Percentiles rank a stretch among this genome's conserved stretches.
Conservation (phyloP, 2,888 invertebrate genomes). For the Nezara viridula region DNA sequence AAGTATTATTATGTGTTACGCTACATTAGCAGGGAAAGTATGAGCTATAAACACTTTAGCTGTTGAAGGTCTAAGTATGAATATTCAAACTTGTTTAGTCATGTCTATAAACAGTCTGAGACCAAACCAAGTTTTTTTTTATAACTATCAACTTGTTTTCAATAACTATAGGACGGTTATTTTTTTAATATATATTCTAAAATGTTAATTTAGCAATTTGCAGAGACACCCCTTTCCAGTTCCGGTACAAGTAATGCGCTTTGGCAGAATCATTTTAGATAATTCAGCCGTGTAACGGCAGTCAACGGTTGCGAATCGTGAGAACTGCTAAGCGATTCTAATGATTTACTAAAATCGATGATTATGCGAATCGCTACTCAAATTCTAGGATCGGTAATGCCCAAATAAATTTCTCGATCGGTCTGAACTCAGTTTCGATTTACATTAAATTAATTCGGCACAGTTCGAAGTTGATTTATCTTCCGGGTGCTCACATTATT, state of each 20-base stretch:
- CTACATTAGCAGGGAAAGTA: too few species aligned
- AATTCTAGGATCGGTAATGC: background rate
- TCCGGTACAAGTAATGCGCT: background rate
- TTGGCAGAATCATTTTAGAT: background rate
- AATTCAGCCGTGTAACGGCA: background rate
- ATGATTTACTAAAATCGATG: background rate
- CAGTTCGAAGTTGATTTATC: too few species aligned
- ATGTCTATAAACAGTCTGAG: too few species aligned
- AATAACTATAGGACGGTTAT: too few species aligned
- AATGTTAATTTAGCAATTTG: background rate
- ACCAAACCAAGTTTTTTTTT: too few species aligned
- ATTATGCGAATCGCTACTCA: background rate
- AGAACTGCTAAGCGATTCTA: background rate
- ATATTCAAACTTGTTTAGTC: too few species aligned
- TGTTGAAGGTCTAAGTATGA: too few species aligned
- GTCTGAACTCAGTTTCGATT: background rate
- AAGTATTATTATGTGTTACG: too few species aligned
- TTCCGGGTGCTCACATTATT: too few species aligned
- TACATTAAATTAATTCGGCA: background rate
- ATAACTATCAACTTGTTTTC: too few species aligned
- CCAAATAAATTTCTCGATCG: background rate
- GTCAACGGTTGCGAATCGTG: background rate
- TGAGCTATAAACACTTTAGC: too few species aligned
- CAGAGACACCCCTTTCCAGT: background rate
- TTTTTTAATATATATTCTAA: too few species aligned